A percentile compares a stretch with the other conserved stretches of the same genome.
These are phyloP conservation scores for Glandiceps talaboti DNA, from an alignment of 53 echinoderm and acorn worm species.

Conservation along the genomic window DNA sequence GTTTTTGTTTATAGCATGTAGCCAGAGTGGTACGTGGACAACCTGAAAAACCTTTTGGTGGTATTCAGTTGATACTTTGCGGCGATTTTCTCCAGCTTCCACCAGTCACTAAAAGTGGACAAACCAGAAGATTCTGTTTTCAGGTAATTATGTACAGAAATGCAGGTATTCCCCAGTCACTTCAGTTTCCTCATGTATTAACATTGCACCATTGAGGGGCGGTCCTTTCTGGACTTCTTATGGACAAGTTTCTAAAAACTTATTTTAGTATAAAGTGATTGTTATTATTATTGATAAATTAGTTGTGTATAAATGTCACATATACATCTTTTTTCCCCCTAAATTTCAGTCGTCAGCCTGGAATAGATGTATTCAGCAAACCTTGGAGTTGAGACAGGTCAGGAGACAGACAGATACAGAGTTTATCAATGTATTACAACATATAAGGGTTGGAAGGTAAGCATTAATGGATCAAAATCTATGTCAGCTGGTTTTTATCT, in stretches of 20 bases:
- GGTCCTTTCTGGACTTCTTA: no score
- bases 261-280: no score
- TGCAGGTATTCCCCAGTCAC: no score
- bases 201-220: no score
- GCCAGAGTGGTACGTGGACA: slow-evolving; percentile 51
- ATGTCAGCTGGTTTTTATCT: no score
- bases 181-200: no score
- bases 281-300: no score
- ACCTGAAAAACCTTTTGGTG: slow-evolving; percentile 77
- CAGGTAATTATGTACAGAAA: slow-evolving; percentile 69
- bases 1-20: slow-evolving; percentile 36
- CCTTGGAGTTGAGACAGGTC: slow-evolving; percentile 73
- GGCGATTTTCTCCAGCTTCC: slow-evolving; percentile 90
- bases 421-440: slow-evolving; percentile 79
- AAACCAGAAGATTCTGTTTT: slow-evolving; percentile 76
- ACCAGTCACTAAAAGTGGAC: slow-evolving; percentile 70
- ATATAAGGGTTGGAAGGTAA: slow-evolving; percentile 79
- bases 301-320: no score
- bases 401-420: slow-evolving; percentile 75
- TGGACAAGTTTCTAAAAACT: no score
- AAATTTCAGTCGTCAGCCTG: slow-evolving; percentile 77
- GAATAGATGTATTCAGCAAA: slow-evolving; percentile 54
- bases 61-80: slow-evolving; percentile 83
- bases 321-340: no score
- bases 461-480: no score